Base-by-base conservation (phyloP, 35 echinoderm and acorn worm genomes). In the Apostichopus californicus region DNA sequence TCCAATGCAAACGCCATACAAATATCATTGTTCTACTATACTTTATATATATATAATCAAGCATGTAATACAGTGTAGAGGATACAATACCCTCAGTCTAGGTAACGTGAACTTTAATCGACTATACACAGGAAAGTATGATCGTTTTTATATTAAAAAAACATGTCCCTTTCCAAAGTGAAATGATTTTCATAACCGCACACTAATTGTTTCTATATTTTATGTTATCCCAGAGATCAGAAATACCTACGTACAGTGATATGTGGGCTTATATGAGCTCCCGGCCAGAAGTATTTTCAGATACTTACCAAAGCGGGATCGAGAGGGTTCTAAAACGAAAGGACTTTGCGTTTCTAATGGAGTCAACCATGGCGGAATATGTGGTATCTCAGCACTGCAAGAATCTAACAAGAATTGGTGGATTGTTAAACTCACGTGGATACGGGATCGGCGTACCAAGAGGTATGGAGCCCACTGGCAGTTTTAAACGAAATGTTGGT, bases 261-360 rank as follows among this genome's bases (percentile, higher is more conserved):
- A 99, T 99, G 97, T 99, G 95, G 95, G 82, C 94, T 7, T 99
- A 94, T 46, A 99, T 99, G 97, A 87, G 60, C 9, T 73, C 91
- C 5, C 72, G 77, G 11, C 91, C 88, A 12, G 90, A 88, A 60
- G 97, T 96, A 6, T 96, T 96, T 55, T 92, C 95, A 54, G 88
- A 99, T 57, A 99, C 95, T 6, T 96, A 96, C 55, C 6, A 84
- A 20, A 93, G 93, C 20, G 97, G 95, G 0, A 93, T 99, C 8
- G 8, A 92, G 1, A 90, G 97, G 46, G 97, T 99, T 8, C 86
- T 99, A 77, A 77, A 80, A 17, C 73, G 73, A 6, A 99, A 99
- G 71, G 92, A 99, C 73, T 99, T 95, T 77, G 97, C 97, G 3
- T 99, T 99, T 78, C 93, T 99, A 57, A 95, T 99, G 93, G 97